Percentiles rank a stretch among this genome's conserved stretches.
These are phyloP conservation scores for Drosophila prolongata DNA, from an alignment of 2,888 invertebrate genomes.

Conservation along the genomic window DNA sequence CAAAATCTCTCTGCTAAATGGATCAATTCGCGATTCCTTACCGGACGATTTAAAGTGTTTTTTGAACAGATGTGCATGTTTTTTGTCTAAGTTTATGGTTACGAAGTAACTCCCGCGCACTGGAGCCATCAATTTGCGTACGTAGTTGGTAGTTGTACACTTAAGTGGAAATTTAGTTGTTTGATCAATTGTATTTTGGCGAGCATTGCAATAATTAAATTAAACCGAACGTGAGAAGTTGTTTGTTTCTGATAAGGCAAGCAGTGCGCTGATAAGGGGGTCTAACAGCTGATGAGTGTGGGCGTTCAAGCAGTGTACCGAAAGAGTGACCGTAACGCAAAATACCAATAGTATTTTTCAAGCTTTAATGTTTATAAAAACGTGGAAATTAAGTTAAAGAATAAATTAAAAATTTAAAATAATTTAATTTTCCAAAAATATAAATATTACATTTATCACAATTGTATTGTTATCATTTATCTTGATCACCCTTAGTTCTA, in stretches of 20 bases:
- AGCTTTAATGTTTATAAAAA: no score
- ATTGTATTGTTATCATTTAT: no score
- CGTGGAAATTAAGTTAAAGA: no score
- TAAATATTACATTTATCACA: no score
- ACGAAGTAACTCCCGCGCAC: constrained; percentile 31
- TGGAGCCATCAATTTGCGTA: constrained; percentile 43
- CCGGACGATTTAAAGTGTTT: constrained; percentile 25
- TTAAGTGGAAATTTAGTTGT: constrained; percentile 41
- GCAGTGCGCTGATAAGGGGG: constrained; percentile 21
- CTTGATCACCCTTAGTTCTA: no score
- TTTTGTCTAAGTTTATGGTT: constrained; percentile 42
- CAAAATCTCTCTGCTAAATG: constrained; percentile 40
- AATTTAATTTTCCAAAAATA: no score
- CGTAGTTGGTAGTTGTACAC: constrained; percentile 45
- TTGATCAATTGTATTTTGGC: constrained; percentile 46
- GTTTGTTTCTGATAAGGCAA: constrained; percentile 4
- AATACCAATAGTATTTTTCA: constrained; percentile 10
- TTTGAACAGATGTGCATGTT: constrained; percentile 39
- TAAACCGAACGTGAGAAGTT: constrained; percentile 16
- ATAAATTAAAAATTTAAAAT: no score
- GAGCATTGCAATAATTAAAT: constrained; percentile 47
- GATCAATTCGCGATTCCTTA: constrained; percentile 31
- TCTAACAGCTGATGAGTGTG: constrained; percentile 11
- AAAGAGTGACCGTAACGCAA: not conserved
- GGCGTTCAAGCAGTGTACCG: constrained; percentile 9